Percentiles rank a stretch among this genome's conserved stretches.
phyloP scores from a whole-genome alignment of 2,113 vertebrate genomes.

The Pleuronectes platessa region DNA sequence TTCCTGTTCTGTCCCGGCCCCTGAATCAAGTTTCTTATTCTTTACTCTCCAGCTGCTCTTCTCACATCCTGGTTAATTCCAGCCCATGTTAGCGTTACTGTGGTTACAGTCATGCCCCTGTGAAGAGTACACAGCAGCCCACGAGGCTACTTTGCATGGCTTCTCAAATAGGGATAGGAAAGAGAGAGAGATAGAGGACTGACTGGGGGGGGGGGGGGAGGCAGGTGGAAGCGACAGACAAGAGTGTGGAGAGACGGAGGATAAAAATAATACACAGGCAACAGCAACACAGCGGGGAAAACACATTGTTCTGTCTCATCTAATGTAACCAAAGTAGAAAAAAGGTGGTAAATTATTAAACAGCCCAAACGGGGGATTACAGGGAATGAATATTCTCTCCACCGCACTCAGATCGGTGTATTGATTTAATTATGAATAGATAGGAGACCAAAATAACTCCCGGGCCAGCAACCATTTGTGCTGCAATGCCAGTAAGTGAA shows the following conservation, averaged over 20 bases:
- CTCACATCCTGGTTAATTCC: constrained; percentile 60
- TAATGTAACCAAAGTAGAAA: constrained; percentile 66
- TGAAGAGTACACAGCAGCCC: constrained; percentile 45
- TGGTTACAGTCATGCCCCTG: constrained; percentile 68
- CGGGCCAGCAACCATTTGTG: constrained; percentile 24
- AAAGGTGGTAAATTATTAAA: constrained; percentile 72
- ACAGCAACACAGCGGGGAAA: constrained; percentile 34
- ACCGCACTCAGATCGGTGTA: constrained; percentile 65
- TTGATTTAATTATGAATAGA: constrained; percentile 76
- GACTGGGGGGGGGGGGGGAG: not conserved
- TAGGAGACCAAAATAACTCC: constrained; percentile 60
- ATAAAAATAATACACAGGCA: constrained; percentile 36
- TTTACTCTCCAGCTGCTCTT: constrained; percentile 43
- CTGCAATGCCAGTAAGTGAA: constrained; percentile 22
- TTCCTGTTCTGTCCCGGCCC: constrained; percentile 1
- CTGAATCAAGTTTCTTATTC: constrained; percentile 30
- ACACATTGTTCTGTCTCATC: constrained; percentile 60
- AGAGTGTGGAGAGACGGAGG: constrained; percentile 11
- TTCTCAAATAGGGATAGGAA: constrained; percentile 27
- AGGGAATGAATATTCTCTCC: constrained; percentile 45
- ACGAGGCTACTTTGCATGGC: constrained; percentile 53
- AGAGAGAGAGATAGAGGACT: not conserved
- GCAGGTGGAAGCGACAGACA: constrained; percentile 21
- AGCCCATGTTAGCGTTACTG: constrained; percentile 59
- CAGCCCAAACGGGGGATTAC: constrained; percentile 72